These are phyloP conservation scores for Rhynchomys soricoides DNA, from an alignment of 2,113 vertebrate genomes.

Conservation along the genomic window DNA sequence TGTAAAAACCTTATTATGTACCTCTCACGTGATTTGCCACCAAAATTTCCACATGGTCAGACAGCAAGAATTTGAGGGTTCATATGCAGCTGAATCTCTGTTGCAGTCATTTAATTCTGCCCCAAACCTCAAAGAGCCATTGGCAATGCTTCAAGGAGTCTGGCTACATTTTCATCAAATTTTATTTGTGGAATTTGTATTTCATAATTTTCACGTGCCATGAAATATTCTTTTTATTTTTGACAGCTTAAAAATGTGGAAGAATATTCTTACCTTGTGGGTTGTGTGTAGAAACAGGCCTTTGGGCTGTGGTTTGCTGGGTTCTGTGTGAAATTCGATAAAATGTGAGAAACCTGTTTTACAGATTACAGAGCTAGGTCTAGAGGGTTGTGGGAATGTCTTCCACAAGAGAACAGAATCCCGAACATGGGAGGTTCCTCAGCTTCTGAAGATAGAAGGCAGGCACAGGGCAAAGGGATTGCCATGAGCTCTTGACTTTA, in stretches of 20 bases:
- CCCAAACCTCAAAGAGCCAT: fast-evolving
- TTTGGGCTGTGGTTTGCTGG: background rate
- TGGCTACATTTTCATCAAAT: background rate
- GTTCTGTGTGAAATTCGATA: background rate
- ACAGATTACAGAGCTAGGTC: background rate
- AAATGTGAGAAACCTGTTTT: background rate
- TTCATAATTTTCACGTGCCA: background rate
- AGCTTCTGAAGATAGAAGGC: background rate
- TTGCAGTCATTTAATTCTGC: background rate
- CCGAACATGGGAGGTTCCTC: background rate
- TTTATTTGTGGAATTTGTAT: slow-evolving; percentile 43
- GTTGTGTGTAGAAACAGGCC: background rate
- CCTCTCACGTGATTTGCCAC: background rate
- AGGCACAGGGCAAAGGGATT: fast-evolving
- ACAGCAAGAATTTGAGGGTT: background rate
- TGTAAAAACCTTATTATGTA: background rate
- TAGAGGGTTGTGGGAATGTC: background rate
- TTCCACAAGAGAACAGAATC: background rate
- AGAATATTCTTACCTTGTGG: background rate
- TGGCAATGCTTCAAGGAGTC: fast-evolving
- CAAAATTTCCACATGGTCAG: background rate
- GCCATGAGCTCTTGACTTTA: background rate
- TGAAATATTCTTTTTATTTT: slow-evolving; percentile 4
- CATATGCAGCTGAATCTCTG: background rate
- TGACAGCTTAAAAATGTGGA: background rate